Evolutionary conservation across 2,797 vertebrate genomes (phyloP).

Genomic region (Sparus aurata): DNA sequence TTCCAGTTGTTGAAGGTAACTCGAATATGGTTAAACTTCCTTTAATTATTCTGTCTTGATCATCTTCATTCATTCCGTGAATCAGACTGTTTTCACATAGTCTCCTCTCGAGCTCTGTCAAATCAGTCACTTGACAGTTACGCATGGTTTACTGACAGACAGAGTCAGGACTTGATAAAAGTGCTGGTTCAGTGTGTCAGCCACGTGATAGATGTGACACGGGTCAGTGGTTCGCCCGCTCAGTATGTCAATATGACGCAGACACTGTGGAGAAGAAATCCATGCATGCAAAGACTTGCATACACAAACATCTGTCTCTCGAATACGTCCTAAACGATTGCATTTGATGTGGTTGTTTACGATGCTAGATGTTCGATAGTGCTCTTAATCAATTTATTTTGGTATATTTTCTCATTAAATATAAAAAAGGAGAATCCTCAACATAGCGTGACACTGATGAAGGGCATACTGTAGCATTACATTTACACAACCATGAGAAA

Average conservation of each 20-base stretch:
- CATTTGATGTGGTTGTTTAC: not conserved
- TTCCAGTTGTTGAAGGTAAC: conserved; percentile 1
- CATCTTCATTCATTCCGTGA: not conserved
- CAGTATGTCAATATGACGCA: conserved; percentile 1
- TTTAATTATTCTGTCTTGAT: not conserved
- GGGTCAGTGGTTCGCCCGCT: not conserved
- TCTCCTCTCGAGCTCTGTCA: not conserved
- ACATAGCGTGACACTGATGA: not conserved
- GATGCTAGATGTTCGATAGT: not conserved
- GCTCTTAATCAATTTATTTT: not conserved
- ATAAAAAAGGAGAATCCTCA: not conserved
- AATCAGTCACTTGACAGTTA: conserved; percentile 22
- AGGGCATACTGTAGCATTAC: not conserved
- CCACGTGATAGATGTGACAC: conserved; percentile 24
- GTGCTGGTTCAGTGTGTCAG: conserved; percentile 44
- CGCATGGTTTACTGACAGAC: not conserved
- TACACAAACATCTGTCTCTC: not conserved
- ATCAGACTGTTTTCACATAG: not conserved
- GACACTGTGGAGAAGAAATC: not conserved
- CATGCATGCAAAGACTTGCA: not conserved
- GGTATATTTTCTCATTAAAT: not conserved
- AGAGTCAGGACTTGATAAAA: conserved; percentile 15
- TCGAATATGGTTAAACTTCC: not conserved
- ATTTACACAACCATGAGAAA: conserved; percentile 16
- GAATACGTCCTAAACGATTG: not conserved